These are phyloP conservation scores for Autographa pulchrina DNA, from an alignment of 2,888 invertebrate genomes.

Conservation along the genomic window DNA sequence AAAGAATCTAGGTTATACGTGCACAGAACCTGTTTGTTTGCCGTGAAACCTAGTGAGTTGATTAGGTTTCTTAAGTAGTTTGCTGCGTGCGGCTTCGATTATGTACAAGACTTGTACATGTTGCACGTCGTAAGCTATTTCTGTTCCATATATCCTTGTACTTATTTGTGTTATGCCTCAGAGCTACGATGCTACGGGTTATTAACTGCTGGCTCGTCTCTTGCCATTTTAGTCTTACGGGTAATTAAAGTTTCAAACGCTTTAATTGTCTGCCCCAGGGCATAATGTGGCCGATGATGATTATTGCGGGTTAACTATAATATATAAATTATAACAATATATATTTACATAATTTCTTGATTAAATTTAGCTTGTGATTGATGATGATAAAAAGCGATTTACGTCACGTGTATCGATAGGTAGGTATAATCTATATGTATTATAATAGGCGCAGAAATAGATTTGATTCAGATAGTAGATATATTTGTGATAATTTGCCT, in stretches of 20 bases:
- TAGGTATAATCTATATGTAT: background rate
- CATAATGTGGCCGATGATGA: background rate
- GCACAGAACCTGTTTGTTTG: constrained; percentile 37
- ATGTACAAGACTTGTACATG: constrained; percentile 37
- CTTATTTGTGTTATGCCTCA: constrained; percentile 13
- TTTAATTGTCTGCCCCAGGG: constrained; percentile 2
- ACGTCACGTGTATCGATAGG: background rate
- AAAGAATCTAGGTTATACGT: constrained; percentile 55
- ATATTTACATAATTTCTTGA: background rate
- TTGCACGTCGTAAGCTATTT: constrained; percentile 23
- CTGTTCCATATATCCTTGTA: constrained; percentile 16
- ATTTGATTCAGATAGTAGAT: background rate
- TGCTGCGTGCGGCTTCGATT: constrained; percentile 39
- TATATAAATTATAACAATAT: background rate
- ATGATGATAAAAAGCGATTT: background rate
- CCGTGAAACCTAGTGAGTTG: constrained; percentile 33
- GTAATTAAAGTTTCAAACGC: constrained; percentile 3
- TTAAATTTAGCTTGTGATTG: background rate
- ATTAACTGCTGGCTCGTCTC: background rate
- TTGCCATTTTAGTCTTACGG: background rate
- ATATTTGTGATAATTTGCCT: background rate
- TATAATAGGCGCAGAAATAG: background rate
- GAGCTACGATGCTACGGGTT: constrained; percentile 8
- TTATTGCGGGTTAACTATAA: background rate
- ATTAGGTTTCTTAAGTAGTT: constrained; percentile 49